Evolutionary conservation across 1,140 invertebrate genomes (phyloP).

Genomic region (Nebria ingens): DNA sequence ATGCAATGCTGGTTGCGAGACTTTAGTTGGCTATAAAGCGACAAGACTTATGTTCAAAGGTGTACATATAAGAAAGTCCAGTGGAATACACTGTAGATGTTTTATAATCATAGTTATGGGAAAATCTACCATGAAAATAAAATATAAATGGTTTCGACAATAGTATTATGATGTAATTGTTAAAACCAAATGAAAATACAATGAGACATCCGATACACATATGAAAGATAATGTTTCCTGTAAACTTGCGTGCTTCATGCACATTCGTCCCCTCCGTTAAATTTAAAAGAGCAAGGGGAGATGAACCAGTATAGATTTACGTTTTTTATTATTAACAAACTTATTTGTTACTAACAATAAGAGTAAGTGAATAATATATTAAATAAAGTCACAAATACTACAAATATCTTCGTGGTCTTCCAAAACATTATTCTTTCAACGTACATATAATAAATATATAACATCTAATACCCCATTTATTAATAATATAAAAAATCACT

Average conservation of each 20-base stretch:
- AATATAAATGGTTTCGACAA: neutral
- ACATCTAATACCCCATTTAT: neutral
- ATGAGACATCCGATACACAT: neutral
- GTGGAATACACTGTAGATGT: neutral
- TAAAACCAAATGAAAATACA: neutral
- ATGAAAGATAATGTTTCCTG: neutral
- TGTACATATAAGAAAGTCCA: too few species aligned
- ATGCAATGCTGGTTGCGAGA: too few species aligned
- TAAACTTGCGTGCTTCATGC: neutral
- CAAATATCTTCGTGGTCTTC: too few species aligned
- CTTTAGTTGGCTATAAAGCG: too few species aligned
- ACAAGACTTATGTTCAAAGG: too few species aligned
- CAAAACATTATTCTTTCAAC: too few species aligned
- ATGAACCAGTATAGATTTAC: neutral
- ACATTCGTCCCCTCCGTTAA: neutral
- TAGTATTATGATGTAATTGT: neutral
- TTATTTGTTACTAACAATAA: neutral
- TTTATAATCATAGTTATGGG: neutral
- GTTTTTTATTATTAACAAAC: neutral
- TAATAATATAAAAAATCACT: neutral
- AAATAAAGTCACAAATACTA: too few species aligned
- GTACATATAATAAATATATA: neutral
- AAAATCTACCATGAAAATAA: neutral
- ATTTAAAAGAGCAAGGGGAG: neutral
- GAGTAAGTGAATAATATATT: neutral